phyloP scores from a whole-genome alignment of 2,888 invertebrate species.

The Brassicogethes aeneus region DNA sequence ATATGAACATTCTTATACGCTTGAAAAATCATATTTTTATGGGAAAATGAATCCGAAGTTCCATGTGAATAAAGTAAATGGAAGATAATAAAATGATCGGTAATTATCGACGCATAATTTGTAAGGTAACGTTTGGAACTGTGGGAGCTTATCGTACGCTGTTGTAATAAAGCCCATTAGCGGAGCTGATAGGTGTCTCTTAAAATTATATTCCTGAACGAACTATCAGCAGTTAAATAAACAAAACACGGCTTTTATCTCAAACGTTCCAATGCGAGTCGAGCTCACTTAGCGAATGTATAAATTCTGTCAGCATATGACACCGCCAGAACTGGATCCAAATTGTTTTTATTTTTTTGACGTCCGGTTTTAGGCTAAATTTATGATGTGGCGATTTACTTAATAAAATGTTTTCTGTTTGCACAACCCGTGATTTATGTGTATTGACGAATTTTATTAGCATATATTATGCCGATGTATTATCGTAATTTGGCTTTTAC shows the following conservation, averaged over 20 bases:
- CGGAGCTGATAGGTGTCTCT: constrained; percentile 22
- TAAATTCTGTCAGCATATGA: constrained; percentile 25
- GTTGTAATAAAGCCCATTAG: constrained; percentile 22
- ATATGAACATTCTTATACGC: too few relatives aligned
- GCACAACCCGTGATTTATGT: too few relatives aligned
- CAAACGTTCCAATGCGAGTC: constrained; percentile 34
- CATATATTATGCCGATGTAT: too few relatives aligned
- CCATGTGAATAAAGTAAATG: too few relatives aligned
- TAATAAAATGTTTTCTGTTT: too few relatives aligned
- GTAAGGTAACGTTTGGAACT: constrained; percentile 15
- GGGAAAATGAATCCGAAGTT: too few relatives aligned
- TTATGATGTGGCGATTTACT: too few relatives aligned
- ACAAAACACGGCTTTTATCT: constrained; percentile 37
- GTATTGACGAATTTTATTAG: too few relatives aligned
- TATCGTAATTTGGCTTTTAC: too few relatives aligned
- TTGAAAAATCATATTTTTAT: too few relatives aligned
- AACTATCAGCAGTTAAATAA: constrained; percentile 31
- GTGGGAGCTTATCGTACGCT: constrained; percentile 17
- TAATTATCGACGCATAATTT: constrained; percentile 20
- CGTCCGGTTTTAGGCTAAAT: too few relatives aligned
- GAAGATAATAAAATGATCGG: constrained; percentile 9
- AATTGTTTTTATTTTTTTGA: too few relatives aligned
- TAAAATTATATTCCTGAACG: constrained; percentile 27
- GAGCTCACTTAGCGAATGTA: constrained; percentile 35
- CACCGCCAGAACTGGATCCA: constrained; percentile 2